These are phyloP conservation scores for Acrobeloides nanus DNA, from an alignment of 2,888 invertebrate species.

Conservation along the genomic window DNA sequence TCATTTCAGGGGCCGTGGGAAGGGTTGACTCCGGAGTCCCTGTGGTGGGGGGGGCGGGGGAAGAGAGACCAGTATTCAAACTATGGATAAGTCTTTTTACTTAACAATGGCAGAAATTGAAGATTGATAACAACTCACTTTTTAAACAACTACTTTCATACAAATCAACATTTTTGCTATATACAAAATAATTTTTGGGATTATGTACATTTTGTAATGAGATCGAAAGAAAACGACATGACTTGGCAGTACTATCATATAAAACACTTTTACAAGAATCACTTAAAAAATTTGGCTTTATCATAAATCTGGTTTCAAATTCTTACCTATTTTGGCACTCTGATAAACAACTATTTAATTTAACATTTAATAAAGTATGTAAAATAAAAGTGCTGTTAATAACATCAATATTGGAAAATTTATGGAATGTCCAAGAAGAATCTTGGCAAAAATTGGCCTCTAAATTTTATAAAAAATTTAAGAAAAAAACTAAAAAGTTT, in stretches of 20 bases:
- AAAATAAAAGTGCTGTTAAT: slow-evolving; percentile 9
- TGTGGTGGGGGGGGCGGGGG: too few species aligned
- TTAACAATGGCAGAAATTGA: too few species aligned
- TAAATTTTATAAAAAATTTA: too few species aligned
- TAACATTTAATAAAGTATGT: slow-evolving; percentile 1
- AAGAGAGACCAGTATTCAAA: too few species aligned
- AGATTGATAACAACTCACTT: slow-evolving; percentile 24
- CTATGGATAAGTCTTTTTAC: too few species aligned
- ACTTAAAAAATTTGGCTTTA: slow-evolving; percentile 14
- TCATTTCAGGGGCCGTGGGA: too few species aligned
- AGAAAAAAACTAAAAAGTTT: too few species aligned
- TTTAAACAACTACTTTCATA: slow-evolving; percentile 39
- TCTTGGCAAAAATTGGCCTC: slow-evolving; percentile 1
- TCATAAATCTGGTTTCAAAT: background rate
- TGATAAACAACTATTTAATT: slow-evolving; percentile 24
- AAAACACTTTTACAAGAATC: slow-evolving; percentile 27
- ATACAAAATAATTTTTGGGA: slow-evolving; percentile 26
- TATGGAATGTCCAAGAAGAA: slow-evolving; percentile 16
- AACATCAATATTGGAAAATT: slow-evolving; percentile 14
- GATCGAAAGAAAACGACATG: slow-evolving; percentile 30
- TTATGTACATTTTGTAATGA: slow-evolving; percentile 37
- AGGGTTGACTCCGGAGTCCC: too few species aligned
- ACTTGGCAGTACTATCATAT: slow-evolving; percentile 12
- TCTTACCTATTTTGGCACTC: slow-evolving; percentile 26
- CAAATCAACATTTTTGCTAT: slow-evolving; percentile 25